Percentiles rank a stretch among this genome's conserved stretches.
These are phyloP conservation scores for Alethe castanea DNA, from an alignment of 2,113 vertebrate genomes.

Conservation along the genomic window DNA sequence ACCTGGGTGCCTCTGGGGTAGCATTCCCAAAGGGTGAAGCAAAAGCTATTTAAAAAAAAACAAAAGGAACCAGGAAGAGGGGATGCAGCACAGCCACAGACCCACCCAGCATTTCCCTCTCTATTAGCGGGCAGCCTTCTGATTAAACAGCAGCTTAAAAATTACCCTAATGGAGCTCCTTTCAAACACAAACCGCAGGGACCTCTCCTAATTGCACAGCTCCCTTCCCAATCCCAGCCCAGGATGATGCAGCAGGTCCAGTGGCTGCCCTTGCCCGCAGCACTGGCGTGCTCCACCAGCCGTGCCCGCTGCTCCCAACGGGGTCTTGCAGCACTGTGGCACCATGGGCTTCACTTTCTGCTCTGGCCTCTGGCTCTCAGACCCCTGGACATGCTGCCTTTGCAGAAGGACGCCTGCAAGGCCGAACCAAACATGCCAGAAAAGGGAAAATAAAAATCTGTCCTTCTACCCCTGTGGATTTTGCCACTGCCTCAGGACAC, in stretches of 20 bases:
- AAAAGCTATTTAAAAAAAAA: neutral
- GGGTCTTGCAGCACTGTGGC: accelerated
- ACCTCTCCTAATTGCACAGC: neutral
- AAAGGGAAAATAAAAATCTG: neutral
- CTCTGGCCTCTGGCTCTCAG: neutral
- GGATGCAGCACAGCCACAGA: neutral
- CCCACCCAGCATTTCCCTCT: neutral
- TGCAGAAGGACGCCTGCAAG: neutral
- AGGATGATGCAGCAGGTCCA: neutral
- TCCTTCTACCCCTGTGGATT: neutral
- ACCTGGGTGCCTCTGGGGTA: neutral
- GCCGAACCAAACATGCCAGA: accelerated
- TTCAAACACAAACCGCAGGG: neutral
- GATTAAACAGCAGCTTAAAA: neutral
- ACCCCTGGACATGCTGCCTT: accelerated
- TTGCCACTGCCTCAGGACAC: neutral
- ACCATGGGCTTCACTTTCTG: neutral
- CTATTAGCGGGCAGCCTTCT: neutral
- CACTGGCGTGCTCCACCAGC: accelerated
- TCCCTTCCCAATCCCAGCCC: neutral
- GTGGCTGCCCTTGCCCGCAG: accelerated
- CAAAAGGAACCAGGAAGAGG: neutral
- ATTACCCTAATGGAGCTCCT: neutral
- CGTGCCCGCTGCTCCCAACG: accelerated
- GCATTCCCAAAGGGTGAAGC: neutral